These are phyloP conservation scores for Amblyraja radiata DNA, from an alignment of 2,797 vertebrate genomes.

Conservation along the genomic window DNA sequence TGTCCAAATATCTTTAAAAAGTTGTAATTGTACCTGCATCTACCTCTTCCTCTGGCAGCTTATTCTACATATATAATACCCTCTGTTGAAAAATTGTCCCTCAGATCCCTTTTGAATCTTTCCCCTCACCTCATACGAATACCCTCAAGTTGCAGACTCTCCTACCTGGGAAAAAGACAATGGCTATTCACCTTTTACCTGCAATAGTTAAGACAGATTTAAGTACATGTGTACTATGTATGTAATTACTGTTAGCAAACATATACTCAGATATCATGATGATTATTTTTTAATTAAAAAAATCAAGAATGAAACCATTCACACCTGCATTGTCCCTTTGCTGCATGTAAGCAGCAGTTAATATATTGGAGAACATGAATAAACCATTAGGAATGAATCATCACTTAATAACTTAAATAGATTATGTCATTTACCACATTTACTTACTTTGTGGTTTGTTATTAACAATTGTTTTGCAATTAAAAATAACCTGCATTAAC, in stretches of 20 bases:
- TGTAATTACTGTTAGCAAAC: neutral
- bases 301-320: neutral
- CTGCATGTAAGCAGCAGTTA: neutral
- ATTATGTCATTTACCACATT: neutral
- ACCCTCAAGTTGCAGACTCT: too few relatives aligned
- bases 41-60: too few relatives aligned
- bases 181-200: neutral
- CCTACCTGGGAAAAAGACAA: too few relatives aligned
- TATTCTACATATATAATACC: too few relatives aligned
- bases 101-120: too few relatives aligned
- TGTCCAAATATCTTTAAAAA: too few relatives aligned
- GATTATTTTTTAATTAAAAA: neutral
- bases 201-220: neutral
- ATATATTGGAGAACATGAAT: neutral
- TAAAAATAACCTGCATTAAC: neutral
- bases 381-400: neutral
- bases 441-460: neutral
- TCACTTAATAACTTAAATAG: neutral
- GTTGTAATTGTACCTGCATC: too few relatives aligned
- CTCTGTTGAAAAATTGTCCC: too few relatives aligned
- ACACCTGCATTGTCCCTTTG: neutral
- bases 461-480: neutral
- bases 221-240: neutral
- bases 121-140: too few relatives aligned
- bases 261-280: neutral